Evolutionary conservation across 2,797 vertebrate genomes (phyloP).

Genomic region (Phyllotis vaccarum): DNA sequence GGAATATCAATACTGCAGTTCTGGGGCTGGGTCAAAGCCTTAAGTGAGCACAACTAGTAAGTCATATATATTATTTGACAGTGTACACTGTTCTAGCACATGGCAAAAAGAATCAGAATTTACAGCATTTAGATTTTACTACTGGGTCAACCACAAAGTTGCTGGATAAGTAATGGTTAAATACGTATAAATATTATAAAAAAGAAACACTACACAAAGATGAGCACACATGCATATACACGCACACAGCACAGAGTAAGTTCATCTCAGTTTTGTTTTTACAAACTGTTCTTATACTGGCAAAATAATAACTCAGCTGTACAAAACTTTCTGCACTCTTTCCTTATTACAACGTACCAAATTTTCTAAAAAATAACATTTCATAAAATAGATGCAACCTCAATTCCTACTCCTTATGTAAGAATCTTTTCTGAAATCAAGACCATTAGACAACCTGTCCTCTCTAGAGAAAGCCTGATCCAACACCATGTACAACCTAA

Average conservation of each 20-base stretch:
- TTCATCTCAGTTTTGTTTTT: slow-evolving; percentile 27
- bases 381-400: not conserved
- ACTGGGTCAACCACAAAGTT: slow-evolving; percentile 50
- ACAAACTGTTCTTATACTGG: not conserved
- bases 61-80: not conserved
- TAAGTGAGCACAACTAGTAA: slow-evolving; percentile 47
- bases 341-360: not conserved
- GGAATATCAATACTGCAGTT: slow-evolving; percentile 52
- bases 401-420: not conserved
- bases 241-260: not conserved
- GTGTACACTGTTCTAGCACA: not conserved
- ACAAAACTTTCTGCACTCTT: not conserved
- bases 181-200: not conserved
- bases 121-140: not conserved
- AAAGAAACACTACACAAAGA: slow-evolving; percentile 35
- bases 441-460: not conserved
- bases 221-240: not conserved
- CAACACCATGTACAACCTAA: not conserved
- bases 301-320: not conserved
- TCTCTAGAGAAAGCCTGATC: slow-evolving; percentile 11
- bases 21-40: slow-evolving; percentile 41
- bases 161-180: slow-evolving; percentile 65
- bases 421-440: slow-evolving; percentile 28
- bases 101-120: not conserved
- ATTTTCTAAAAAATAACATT: not conserved